Base-by-base conservation (phyloP, 2,113 vertebrate genomes). In the Vireo altiloquus region DNA sequence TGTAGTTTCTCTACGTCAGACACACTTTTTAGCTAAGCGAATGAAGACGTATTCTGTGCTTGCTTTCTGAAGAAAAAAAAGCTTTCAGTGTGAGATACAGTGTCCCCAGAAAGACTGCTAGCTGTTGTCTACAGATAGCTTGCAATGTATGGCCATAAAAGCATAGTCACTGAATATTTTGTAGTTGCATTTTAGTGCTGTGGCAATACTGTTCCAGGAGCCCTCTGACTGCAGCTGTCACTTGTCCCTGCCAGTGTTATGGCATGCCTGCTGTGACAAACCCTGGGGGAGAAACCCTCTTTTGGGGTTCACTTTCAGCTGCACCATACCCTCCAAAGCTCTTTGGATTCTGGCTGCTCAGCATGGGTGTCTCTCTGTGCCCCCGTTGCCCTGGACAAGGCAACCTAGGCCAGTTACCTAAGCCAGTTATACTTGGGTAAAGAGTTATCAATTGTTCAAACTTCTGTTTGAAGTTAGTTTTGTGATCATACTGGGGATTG, bases 41-140 rank as follows among this genome's bases (percentile, higher is more conserved):
- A 68, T 68, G 47, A 71, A 92, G 63, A 81, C 11, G 2, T 52
- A 19, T 56, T 81, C 66, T 82, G 53, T 70, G 39, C 57, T 90
- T 81, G 40, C 33, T 69, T 92, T 94, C 89, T 69, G 40, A 52
- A 78, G 12, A 44, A 54, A 56, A 54, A 56, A 88, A 88, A 61
- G 56, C 60, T 91, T 89, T 96, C 84, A 50, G 37, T 82, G 72
- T 94, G 88, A 97, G 94, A 81, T 68, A 31, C 37, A 9, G 15
- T 52, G 49, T 49, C 8, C 28, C 82, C 90, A 89, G 92, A 92
- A 89, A 94, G 79, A 65, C 59, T 66, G 13, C 61, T 85, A n/a
- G 17, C 64, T 61, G 74, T 82, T 63, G 27, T 35, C 65, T 83
- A 7, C 46, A 84, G 70, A 19, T n/a, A 53, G 23, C 65, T 94